Conservation (phyloP, 2,888 invertebrate species). For the Phorcus lineatus region DNA sequence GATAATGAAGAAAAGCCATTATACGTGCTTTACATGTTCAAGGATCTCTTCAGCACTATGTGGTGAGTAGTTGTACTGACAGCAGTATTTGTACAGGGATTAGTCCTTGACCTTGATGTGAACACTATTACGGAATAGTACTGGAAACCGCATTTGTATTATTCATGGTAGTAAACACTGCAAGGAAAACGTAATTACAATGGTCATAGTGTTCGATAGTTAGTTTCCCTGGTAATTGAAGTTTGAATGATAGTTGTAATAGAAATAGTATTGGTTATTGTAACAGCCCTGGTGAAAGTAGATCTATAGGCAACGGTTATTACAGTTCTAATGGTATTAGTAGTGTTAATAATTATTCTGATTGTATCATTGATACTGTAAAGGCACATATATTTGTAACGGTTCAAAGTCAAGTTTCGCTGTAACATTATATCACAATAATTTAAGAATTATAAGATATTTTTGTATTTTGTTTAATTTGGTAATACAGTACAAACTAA, state of each 20-base stretch:
- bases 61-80: conserved; percentile 43
- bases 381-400: not conserved
- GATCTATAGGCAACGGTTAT: not conserved
- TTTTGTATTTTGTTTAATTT: no score
- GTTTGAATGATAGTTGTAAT: not conserved
- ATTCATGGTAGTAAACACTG: no score
- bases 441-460: no score
- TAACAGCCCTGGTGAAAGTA: not conserved
- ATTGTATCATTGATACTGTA: not conserved
- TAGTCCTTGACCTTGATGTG: not conserved
- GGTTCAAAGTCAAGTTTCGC: no score
- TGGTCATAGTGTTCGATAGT: not conserved
- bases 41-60: conserved; percentile 80
- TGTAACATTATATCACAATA: no score
- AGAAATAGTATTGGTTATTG: not conserved
- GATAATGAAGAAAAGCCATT: conserved; percentile 84
- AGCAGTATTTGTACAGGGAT: not conserved
- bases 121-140: no score
- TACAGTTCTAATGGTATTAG: not conserved
- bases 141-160: no score
- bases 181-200: no score
- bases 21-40: conserved; percentile 86
- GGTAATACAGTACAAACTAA: no score
- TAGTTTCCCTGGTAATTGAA: not conserved
- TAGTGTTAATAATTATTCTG: not conserved